A percentile compares a stretch with the other conserved stretches of the same genome.
These are phyloP conservation scores for Cryptocheilus praepositus DNA, from an alignment of 2,888 invertebrate species.

Conservation along the genomic window DNA sequence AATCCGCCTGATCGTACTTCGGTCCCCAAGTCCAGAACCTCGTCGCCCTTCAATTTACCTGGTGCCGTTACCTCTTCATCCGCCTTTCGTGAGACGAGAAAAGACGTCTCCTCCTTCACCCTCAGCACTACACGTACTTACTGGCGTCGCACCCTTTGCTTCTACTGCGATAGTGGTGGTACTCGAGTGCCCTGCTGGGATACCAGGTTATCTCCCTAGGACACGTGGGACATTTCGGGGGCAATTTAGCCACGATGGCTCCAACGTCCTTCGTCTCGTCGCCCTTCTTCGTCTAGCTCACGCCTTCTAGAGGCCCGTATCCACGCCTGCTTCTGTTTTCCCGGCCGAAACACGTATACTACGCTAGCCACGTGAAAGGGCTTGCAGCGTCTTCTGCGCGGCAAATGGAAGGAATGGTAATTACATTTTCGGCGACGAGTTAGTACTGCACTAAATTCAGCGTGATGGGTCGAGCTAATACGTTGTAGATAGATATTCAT, in stretches of 20 bases:
- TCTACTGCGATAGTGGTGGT: constrained; percentile 7
- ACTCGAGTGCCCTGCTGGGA: constrained; percentile 24
- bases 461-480: no score
- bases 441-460: no score
- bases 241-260: constrained; percentile 41
- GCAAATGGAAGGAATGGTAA: no score
- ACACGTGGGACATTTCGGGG: constrained; percentile 40
- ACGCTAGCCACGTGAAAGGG: no score
- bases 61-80: neutral
- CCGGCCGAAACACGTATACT: neutral
- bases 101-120: constrained; percentile 6
- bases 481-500: no score
- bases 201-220: constrained; percentile 37
- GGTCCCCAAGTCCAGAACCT: neutral
- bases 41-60: constrained; percentile 10
- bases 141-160: constrained; percentile 4
- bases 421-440: no score
- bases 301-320: neutral
- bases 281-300: neutral
- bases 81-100: constrained; percentile 8
- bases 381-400: no score
- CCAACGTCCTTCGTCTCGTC: constrained; percentile 13
- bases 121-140: neutral
- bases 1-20: neutral
- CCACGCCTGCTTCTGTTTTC: neutral